Percentiles rank a stretch among this genome's conserved stretches.
phyloP scores from a whole-genome alignment of 2,113 vertebrate species.

The Phrynosoma blainvillii region DNA sequence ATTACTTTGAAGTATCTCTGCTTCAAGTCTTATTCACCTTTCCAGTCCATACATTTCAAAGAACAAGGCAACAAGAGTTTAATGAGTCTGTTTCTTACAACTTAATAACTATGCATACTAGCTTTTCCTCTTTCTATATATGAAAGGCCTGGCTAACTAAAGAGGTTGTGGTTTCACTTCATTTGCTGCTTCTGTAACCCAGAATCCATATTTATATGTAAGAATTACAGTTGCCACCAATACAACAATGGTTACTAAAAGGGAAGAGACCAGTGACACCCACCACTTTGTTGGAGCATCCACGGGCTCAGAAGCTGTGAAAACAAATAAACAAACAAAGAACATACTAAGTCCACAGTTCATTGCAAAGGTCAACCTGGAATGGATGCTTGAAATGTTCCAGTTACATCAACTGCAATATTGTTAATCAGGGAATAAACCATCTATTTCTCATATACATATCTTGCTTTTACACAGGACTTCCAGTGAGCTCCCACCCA shows the following conservation, averaged over 20 bases:
- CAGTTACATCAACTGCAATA: not conserved
- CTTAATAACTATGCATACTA: not conserved
- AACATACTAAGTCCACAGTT: not conserved
- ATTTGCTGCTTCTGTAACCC: constrained; percentile 2
- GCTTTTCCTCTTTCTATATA: not conserved
- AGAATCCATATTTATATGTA: constrained; percentile 23
- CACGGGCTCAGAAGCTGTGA: not conserved
- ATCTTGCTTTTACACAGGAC: not conserved
- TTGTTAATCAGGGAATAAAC: not conserved
- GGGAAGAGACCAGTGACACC: not conserved
- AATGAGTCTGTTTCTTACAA: constrained; percentile 3
- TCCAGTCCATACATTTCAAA: not conserved
- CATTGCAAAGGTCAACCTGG: not conserved
- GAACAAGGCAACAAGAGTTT: not conserved
- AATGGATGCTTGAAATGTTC: no score
- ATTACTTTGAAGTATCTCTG: no score
- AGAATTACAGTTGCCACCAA: not conserved
- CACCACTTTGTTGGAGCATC: constrained; percentile 12
- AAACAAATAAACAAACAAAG: not conserved
- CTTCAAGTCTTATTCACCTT: not conserved
- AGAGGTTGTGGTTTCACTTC: not conserved
- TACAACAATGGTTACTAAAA: not conserved
- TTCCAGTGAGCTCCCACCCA: not conserved
- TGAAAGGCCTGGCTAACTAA: constrained; percentile 8
- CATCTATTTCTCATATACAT: not conserved